Percentiles rank a stretch among this genome's conserved stretches.
Conservation (phyloP, 2,888 invertebrate genomes). For the Hymenopus coronatus region DNA sequence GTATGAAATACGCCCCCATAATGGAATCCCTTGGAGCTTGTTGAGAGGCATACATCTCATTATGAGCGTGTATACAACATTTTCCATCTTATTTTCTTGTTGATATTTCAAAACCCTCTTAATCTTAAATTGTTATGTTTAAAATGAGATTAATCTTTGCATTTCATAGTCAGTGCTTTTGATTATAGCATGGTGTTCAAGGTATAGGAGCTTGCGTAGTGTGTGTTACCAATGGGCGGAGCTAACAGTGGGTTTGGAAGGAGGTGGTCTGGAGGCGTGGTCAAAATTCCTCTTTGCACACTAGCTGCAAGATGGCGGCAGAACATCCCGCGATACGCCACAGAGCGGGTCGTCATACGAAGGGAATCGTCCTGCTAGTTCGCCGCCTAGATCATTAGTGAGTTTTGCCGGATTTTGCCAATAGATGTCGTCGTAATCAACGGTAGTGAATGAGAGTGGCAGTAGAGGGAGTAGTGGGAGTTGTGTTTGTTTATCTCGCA, state of each 20-base stretch:
- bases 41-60: not conserved
- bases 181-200: not conserved
- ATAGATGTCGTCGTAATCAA: conserved; percentile 20
- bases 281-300: not conserved
- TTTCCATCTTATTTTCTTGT: not conserved
- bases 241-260: not conserved
- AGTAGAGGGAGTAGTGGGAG: conserved; percentile 1
- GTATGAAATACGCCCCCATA: not conserved
- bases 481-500: not conserved
- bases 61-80: not conserved
- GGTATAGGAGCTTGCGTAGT: not conserved
- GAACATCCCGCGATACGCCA: conserved; percentile 18
- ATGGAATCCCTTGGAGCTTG: not conserved
- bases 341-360: conserved; percentile 14
- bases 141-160: not conserved
- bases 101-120: not conserved
- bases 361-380: not conserved
- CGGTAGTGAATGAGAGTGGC: not conserved
- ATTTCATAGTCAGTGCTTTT: not conserved
- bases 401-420: conserved; percentile 15
- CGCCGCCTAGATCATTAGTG: not conserved
- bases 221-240: not conserved
- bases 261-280: not conserved
- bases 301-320: conserved; percentile 30
- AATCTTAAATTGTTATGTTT: not conserved